Base-by-base conservation (phyloP, 2,888 invertebrate genomes). In the Rotaria sp. region DNA sequence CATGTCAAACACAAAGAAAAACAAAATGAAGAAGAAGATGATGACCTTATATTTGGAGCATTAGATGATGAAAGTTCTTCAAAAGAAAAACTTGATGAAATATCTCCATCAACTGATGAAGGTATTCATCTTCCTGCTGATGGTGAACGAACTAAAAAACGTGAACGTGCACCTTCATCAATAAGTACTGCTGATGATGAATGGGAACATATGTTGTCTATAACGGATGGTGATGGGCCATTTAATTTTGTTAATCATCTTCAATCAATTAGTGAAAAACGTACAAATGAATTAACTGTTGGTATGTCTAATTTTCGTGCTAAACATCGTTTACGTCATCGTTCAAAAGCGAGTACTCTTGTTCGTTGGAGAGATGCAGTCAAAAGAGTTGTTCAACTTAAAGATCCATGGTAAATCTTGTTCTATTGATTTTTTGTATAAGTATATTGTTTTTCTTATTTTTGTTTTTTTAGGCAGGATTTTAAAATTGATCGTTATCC, bases 261-360 rank as follows among this genome's bases (percentile, higher is more conserved):
- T 18, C 35, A 30, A 67, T 35, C 67, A 38, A 35, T 35, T 15
- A 30, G 13, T 38, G 67, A 21, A 67, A 67, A 67, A 35, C 5
- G 21, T 2, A 1, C 67, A 30, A 35, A 74, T 13, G 13, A 15
- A 5, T 11, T 74, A 15, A 85, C 57, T 1, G 85, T 87, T 21
- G 87, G 87, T 38, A 87, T 87, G 87, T 52, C 45, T 1, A 87
- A 87, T 57, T 87, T 87, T 80, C 87, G 85, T 52, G 45, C 26
- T 30, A 52, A 84, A 75, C 74, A 80, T 80, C 84, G 48, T n/a
- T 41, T 21, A 18, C 30, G 41, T 26, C 84, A 18, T 15, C 55
- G 74, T 8, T 55, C 84, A 15, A 67, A 74, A 11, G 8, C 30
- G 11, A 21, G 30, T 1, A 74, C 30, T 24, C 38, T 85, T 38